phyloP scores from a whole-genome alignment of 2,113 vertebrate species.

The Pollimyrus isidori region DNA sequence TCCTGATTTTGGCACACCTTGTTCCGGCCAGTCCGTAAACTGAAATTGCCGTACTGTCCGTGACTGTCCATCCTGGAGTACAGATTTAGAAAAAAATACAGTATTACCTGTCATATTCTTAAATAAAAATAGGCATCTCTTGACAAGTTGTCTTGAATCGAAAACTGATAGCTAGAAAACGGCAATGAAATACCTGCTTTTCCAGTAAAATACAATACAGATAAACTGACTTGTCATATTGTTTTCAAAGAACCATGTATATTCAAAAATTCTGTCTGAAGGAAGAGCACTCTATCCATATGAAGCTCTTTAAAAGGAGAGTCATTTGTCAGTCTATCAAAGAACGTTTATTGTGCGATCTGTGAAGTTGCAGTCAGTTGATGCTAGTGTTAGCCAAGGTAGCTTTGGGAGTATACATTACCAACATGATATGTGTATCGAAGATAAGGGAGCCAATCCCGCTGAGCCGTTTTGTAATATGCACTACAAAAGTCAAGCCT shows the following conservation, averaged over 20 bases:
- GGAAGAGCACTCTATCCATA: background rate
- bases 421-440: slow-evolving; percentile 55
- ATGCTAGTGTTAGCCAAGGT: slow-evolving; percentile 45
- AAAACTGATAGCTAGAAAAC: background rate
- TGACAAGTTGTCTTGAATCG: background rate
- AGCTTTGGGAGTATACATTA: slow-evolving; percentile 49
- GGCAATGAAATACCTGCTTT: background rate
- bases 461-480: slow-evolving; percentile 47
- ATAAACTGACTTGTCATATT: background rate
- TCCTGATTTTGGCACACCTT: slow-evolving; percentile 92
- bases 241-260: background rate
- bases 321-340: slow-evolving; percentile 47
- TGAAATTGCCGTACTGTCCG: slow-evolving; percentile 96
- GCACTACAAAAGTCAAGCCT: slow-evolving; percentile 49
- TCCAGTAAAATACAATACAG: background rate
- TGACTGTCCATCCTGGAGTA: slow-evolving; percentile 75
- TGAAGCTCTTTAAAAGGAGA: slow-evolving; percentile 26
- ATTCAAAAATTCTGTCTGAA: background rate
- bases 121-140: background rate
- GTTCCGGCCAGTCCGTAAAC: slow-evolving; percentile 97
- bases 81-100: background rate
- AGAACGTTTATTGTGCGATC: slow-evolving; percentile 40
- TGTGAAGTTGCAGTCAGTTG: slow-evolving; percentile 47
- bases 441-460: slow-evolving; percentile 53
- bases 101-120: background rate